A percentile compares a stretch with the other conserved stretches of the same genome.
Evolutionary conservation across 2,113 vertebrate species (phyloP).

Genomic region (Chaetodon auriga): DNA sequence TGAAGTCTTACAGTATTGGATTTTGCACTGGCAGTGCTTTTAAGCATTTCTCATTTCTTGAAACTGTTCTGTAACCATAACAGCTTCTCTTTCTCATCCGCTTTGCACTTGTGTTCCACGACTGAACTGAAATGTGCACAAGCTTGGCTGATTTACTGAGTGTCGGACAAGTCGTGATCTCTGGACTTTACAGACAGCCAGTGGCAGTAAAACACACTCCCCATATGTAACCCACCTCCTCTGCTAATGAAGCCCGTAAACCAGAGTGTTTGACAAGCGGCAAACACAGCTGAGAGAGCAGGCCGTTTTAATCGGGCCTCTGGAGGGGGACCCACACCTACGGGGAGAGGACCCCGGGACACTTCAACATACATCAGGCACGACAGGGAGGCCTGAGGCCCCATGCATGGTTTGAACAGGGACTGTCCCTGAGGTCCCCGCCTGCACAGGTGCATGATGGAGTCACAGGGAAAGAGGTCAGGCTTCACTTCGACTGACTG

Average conservation of each 20-base stretch:
- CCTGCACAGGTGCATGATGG: conserved; percentile 78
- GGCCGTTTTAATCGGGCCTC: conserved; percentile 81
- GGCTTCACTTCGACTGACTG: conserved; percentile 47
- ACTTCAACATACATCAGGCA: conserved; percentile 76
- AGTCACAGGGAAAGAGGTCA: conserved; percentile 62
- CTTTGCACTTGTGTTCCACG: conserved; percentile 36
- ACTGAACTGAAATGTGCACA: conserved; percentile 44
- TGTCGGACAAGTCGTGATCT: conserved; percentile 80
- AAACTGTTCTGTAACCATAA: not conserved
- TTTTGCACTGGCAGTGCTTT: conserved; percentile 19
- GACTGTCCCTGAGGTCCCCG: conserved; percentile 52
- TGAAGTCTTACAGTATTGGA: not conserved
- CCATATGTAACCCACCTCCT: conserved; percentile 79
- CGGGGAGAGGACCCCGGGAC: conserved; percentile 68
- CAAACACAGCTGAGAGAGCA: conserved; percentile 81
- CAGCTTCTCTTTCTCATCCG: conserved; percentile 18
- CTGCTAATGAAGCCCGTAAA: conserved; percentile 85
- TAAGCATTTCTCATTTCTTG: not conserved
- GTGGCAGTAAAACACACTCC: conserved; percentile 86
- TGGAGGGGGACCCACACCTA: conserved; percentile 69
- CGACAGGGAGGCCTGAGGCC: conserved; percentile 72
- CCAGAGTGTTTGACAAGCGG: conserved; percentile 80
- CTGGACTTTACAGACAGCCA: conserved; percentile 83
- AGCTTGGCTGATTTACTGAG: conserved; percentile 75
- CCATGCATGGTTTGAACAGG: conserved; percentile 35